Percentiles rank a stretch among this genome's conserved stretches.
These are phyloP conservation scores for Capitulum mitella DNA, from an alignment of 2,888 invertebrate genomes.

Conservation along the genomic window DNA sequence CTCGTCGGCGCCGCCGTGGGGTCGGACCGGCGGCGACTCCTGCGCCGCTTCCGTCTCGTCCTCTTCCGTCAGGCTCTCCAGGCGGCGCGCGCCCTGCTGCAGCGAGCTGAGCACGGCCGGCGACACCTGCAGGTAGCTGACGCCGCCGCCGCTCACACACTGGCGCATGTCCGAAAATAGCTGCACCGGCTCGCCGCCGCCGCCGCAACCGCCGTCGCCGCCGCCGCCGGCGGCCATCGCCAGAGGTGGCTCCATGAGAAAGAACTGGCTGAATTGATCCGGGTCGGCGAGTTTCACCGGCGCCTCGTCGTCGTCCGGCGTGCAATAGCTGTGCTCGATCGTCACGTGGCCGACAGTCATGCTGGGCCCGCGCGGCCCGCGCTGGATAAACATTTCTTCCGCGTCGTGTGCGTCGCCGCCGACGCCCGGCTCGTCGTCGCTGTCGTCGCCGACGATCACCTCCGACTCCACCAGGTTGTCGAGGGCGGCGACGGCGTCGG, in stretches of 20 bases:
- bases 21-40: background rate
- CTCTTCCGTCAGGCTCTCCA: slow-evolving; percentile 12
- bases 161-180: slow-evolving; percentile 20
- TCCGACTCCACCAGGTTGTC: slow-evolving; percentile 37
- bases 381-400: slow-evolving; percentile 26
- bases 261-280: background rate
- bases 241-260: background rate
- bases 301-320: background rate
- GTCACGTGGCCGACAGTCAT: slow-evolving; percentile 6
- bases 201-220: background rate
- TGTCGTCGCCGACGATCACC: slow-evolving; percentile 36
- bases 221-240: background rate
- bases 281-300: slow-evolving; percentile 1
- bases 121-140: slow-evolving; percentile 15
- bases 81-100: slow-evolving; percentile 1
- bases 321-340: slow-evolving; percentile 21
- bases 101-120: background rate
- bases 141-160: background rate
- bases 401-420: slow-evolving; percentile 23
- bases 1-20: background rate
- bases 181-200: background rate
- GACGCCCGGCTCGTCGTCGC: slow-evolving; percentile 25
- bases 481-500: slow-evolving; percentile 35
- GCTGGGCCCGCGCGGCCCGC: slow-evolving; percentile 19
- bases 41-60: slow-evolving; percentile 20